Evolutionary conservation across 2,888 invertebrate species (phyloP), one percentile per base, ranked within the genome.

Genomic region (Balanococcus diminutus): DNA sequence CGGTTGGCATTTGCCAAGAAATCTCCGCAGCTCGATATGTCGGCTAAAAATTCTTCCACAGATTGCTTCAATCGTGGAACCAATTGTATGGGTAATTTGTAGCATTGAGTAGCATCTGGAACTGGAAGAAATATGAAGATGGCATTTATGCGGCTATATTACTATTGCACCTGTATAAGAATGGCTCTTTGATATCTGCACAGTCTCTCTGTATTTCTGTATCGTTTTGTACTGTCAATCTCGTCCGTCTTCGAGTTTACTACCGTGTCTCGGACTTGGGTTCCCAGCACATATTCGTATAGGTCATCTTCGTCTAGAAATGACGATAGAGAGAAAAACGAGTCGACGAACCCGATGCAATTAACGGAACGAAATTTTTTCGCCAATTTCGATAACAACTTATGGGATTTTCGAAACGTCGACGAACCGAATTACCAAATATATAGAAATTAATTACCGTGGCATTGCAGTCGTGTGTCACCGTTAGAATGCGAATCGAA

Each of bases 1-100:
- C 75, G 75, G 75, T 36, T 36, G 31, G 75, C 75, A 79, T 79
- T 79, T 79, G 36, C 75, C 75, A 19, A 36, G 75, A 79, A 79
- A 79, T 79, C 75, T 79, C 36, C 25, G 1, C 56, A 16, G 22
- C 19, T 79, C 36, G 36, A 36, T 32, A 79, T 79, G 36, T 36
- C 67, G 67, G 75, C 36, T 79, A 79, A 79, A n/a, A 79, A 79
- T 28, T 28, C 36, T 32, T 79, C 75, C 75, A 79, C 75, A 32
- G 25, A 79, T 79, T 79, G 32, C 32, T 79, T 36, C 25, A 67
- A 79, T 79, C 25, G 75, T 79, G 75, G 75, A 79, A 79, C 75
- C 75, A 79, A 79, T 79, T 72, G 72, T 32, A 72, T 14, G 19
- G 6, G 36, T 36, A 79, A 72, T 72, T 72, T 72, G 31, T 31